Conservation (phyloP, 2,888 invertebrate species). For the Lasioglossum zephyrum region DNA sequence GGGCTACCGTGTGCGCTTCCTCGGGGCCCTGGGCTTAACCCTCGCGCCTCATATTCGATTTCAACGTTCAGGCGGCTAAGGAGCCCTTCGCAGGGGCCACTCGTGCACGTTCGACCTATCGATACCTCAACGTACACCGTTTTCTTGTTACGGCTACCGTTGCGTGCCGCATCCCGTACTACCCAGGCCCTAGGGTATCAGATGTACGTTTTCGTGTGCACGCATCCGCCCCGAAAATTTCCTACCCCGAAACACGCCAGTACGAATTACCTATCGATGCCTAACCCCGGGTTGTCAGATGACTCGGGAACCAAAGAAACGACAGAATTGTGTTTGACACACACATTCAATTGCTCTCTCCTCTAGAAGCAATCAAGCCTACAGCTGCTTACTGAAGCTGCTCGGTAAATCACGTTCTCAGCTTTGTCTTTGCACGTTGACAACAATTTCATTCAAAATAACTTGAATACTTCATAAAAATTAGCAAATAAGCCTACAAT, state of each 20-base stretch:
- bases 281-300: neutral
- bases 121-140: conserved; percentile 58
- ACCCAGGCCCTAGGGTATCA: conserved; percentile 45
- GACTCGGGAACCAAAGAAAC: neutral
- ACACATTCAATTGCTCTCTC: neutral
- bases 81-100: conserved; percentile 61
- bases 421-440: neutral
- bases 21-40: conserved; percentile 73
- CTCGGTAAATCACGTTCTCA: neutral
- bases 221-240: conserved; percentile 9
- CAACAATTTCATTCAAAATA: neutral
- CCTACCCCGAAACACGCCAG: neutral
- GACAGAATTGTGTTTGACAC: neutral
- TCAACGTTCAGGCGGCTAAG: conserved; percentile 69
- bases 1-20: conserved; percentile 74
- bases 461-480: neutral
- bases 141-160: conserved; percentile 57
- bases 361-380: neutral
- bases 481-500: too few species aligned
- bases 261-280: neutral
- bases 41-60: conserved; percentile 79
- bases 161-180: conserved; percentile 35
- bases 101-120: conserved; percentile 72
- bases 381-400: neutral
- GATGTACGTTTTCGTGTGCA: conserved; percentile 51